Evolutionary conservation across 2,888 invertebrate genomes (phyloP).

Genomic region (Amblyjoppa fuscipennis): DNA sequence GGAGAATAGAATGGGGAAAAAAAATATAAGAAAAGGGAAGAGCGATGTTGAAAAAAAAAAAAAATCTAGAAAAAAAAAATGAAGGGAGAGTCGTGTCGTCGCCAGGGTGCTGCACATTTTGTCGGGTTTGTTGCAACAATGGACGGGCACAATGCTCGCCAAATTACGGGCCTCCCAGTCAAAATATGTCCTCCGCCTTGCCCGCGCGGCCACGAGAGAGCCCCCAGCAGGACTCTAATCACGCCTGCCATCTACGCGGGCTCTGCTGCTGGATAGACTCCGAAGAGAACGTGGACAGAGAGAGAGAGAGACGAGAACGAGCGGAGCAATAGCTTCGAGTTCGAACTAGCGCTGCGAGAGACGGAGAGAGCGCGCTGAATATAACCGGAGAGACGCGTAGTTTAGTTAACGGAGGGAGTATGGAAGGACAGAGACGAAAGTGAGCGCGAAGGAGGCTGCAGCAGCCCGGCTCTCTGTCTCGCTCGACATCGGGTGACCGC

Average conservation of each 20-base stretch:
- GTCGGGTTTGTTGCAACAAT: constrained; percentile 75
- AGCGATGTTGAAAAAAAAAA: constrained; percentile 28
- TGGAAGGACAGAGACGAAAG: constrained; percentile 27
- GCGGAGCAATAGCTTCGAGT: constrained; percentile 43
- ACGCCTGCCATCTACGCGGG: constrained; percentile 71
- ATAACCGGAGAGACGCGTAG: constrained; percentile 53
- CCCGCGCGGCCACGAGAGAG: constrained; percentile 31
- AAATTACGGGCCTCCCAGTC: constrained; percentile 83
- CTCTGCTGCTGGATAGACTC: constrained; percentile 45
- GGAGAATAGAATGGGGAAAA: constrained; percentile 25
- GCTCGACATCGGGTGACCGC: constrained; percentile 79
- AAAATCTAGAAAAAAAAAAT: constrained; percentile 45
- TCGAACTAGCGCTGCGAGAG: constrained; percentile 21
- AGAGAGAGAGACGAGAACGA: constrained; percentile 18
- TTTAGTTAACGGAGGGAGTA: constrained; percentile 25
- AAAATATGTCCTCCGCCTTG: constrained; percentile 78
- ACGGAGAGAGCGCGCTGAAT: constrained; percentile 44
- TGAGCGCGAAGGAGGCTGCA: constrained; percentile 45
- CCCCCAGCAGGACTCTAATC: constrained; percentile 69
- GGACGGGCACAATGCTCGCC: constrained; percentile 79
- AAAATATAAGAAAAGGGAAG: constrained; percentile 30
- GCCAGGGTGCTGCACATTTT: constrained; percentile 65
- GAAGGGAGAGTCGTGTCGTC: constrained; percentile 59
- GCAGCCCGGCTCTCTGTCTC: background rate
- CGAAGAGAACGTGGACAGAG: constrained; percentile 4